These are phyloP conservation scores for Plotosus lineatus DNA, from an alignment of 2,113 vertebrate species.

Conservation along the genomic window DNA sequence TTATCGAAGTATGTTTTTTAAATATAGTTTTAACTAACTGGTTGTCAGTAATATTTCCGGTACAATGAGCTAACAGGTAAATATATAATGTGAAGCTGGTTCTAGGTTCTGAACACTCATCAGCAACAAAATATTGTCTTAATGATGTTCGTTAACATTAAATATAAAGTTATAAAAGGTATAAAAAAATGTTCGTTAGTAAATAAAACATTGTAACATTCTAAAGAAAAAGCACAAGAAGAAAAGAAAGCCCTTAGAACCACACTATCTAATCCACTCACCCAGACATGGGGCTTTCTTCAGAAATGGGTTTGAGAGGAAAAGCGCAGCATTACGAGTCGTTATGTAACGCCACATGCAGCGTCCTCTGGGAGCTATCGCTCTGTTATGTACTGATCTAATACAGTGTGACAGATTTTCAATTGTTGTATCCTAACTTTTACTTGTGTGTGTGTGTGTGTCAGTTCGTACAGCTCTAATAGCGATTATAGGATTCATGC, in stretches of 20 bases:
- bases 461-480: slow-evolving; percentile 94
- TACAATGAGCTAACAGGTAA: neutral
- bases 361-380: slow-evolving; percentile 5
- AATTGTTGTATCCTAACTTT: neutral
- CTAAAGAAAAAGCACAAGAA: neutral
- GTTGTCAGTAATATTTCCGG: no score
- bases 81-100: no score
- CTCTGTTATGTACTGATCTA: neutral
- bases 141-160: no score
- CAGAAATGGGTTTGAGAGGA: slow-evolving; percentile 52
- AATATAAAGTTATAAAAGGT: no score
- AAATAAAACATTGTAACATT: neutral
- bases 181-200: no score
- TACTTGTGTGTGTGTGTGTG: slow-evolving; percentile 62
- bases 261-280: slow-evolving; percentile 6
- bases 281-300: slow-evolving; percentile 45
- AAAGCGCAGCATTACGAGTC: slow-evolving; percentile 51
- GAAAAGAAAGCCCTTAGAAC: neutral
- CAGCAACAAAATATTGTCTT: no score
- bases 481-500: slow-evolving; percentile 99
- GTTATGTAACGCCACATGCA: slow-evolving; percentile 57
- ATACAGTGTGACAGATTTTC: slow-evolving; percentile 24
- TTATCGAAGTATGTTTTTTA: no score
- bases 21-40: no score
- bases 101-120: no score